Conservation (phyloP, 2,888 invertebrate species). For the Merodon equestris region DNA sequence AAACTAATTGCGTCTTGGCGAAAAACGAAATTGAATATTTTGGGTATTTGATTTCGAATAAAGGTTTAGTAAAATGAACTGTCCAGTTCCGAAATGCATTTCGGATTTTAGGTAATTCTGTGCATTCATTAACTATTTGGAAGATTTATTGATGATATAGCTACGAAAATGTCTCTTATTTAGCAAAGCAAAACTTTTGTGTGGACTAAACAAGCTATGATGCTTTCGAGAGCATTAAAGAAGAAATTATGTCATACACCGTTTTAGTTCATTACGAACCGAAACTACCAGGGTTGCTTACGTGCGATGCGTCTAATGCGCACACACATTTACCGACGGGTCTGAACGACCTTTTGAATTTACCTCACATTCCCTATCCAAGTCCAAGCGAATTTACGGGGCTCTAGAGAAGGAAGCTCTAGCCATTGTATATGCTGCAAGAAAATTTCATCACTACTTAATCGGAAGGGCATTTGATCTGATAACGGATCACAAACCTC, state of each 20-base stretch:
- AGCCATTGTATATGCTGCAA: too few relatives aligned
- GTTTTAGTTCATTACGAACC: constrained; percentile 17
- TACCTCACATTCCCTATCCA: not conserved
- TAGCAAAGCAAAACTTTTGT: not conserved
- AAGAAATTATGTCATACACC: constrained; percentile 14
- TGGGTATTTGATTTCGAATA: not conserved
- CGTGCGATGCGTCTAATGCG: constrained; percentile 3
- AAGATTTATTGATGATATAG: constrained; percentile 11
- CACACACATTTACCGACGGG: not conserved
- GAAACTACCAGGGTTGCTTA: not conserved
- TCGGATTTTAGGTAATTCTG: constrained; percentile 70
- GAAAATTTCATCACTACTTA: constrained; percentile 14
- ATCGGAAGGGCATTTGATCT: not conserved
- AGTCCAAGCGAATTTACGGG: constrained; percentile 12
- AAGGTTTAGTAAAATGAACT: constrained; percentile 8
- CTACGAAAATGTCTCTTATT: constrained; percentile 15
- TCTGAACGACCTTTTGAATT: not conserved
- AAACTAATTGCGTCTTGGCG: constrained; percentile 70
- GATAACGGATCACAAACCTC: constrained; percentile 73
- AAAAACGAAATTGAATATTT: constrained; percentile 30
- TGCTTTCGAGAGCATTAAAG: constrained; percentile 5
- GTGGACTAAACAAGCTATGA: constrained; percentile 4
- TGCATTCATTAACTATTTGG: constrained; percentile 17
- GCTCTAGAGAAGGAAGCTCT: constrained; percentile 21
- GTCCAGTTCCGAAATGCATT: constrained; percentile 60